Percentiles rank a stretch among this genome's conserved stretches.
Evolutionary conservation across 2,797 vertebrate genomes (phyloP).

Genomic region (Rhynchonycteris naso): DNA sequence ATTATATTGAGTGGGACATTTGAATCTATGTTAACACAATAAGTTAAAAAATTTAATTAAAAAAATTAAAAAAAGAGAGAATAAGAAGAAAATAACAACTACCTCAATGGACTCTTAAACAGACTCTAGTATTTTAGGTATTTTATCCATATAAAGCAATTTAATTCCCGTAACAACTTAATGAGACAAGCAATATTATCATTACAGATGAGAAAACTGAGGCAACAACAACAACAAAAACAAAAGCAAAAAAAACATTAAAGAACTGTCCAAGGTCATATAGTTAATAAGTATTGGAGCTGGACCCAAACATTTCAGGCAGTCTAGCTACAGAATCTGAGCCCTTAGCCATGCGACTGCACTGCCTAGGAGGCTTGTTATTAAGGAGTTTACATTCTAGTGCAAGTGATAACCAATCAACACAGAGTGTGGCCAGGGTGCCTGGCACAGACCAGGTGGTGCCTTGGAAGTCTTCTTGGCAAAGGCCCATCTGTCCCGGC

Average conservation of each 20-base stretch:
- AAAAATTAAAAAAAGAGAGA: background rate
- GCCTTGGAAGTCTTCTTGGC: background rate
- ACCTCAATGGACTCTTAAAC: background rate
- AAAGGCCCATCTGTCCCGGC: background rate
- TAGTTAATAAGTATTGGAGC: background rate
- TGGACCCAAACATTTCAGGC: background rate
- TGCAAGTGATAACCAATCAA: background rate
- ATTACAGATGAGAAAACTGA: slow-evolving; percentile 1
- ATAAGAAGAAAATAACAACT: background rate
- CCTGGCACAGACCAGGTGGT: background rate
- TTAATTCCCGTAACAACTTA: background rate
- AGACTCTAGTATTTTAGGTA: background rate
- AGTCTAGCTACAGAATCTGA: too few species aligned
- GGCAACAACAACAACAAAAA: too few species aligned
- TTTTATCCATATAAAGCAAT: background rate
- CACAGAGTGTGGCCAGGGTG: background rate
- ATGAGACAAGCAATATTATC: background rate
- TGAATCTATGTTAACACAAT: too few species aligned
- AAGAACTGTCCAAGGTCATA: background rate
- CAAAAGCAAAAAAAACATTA: background rate
- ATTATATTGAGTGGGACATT: too few species aligned
- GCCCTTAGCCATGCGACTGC: background rate
- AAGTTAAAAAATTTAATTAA: too few species aligned
- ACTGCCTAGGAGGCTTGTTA: background rate
- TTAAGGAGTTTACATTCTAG: background rate